Base-by-base conservation (phyloP, 2,113 vertebrate species). In the Suncus etruscus region DNA sequence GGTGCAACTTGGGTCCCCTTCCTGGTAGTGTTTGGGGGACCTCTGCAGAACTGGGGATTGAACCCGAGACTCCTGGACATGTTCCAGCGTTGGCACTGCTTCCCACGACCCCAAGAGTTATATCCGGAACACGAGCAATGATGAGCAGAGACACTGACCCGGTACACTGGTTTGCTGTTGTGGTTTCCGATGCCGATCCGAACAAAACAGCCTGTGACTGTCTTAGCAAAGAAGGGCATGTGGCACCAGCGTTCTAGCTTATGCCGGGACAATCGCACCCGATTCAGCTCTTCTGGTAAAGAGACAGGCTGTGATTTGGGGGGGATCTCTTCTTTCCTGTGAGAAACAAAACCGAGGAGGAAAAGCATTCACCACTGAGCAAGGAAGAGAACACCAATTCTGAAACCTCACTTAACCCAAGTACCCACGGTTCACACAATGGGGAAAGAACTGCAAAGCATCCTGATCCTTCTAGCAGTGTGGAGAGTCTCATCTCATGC, bases 231-330 rank as follows among this genome's bases (percentile, higher is more conserved):
- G 97, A 99, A 99, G 65, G 99, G 99, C 99, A 99, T 99, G 94
- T 99, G 99, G 97, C 99, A 99, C 99, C 99, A 99, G 69, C 99
- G 99, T 58, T 99, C 99, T 94, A 99, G 96, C 95, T 99, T 99
- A 97, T 99, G 99, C 86, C 99, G 98, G 0, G 99, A 99, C 94
- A 99, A 97, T 2, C 99, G 98, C n/a, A 99, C 97, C 76, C 99
- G 96, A 96, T 99, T 99, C 90, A 99, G 97, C 25, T 99, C 99
- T 72, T 99, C 99, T 0, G 99, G 99, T 47, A 99, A 97, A 1
- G 99, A 99, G 54, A 99, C 99, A 0, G 99, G 99, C 86, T 99
- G 98, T 8, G 99, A 99, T 96, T 99, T 99, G 0, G 99, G 99
- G n/a, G 99, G 99, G 66, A 99, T 98, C 86, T 98, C 99, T 96